Conservation (phyloP, 2,113 vertebrate genomes). For the Trinectes maculatus region DNA sequence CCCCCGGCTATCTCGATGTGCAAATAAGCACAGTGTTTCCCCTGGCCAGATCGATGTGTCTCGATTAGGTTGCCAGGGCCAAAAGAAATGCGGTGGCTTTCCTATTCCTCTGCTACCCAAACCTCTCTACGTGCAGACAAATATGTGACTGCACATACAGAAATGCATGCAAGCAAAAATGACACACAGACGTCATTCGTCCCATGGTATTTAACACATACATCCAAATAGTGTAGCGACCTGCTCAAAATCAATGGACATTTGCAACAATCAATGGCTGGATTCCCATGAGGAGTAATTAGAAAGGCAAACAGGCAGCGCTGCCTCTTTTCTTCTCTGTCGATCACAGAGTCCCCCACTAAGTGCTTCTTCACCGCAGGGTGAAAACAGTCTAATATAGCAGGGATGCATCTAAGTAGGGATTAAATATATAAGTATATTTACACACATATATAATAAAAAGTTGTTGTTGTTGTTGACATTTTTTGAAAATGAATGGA, state of each 20-base stretch:
- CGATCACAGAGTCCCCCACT: constrained; percentile 5
- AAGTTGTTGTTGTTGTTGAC: not conserved
- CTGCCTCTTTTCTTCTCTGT: constrained; percentile 28
- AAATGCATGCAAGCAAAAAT: constrained; percentile 3
- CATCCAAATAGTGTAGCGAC: constrained; percentile 60
- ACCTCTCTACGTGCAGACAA: constrained; percentile 17
- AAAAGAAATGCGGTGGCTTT: constrained; percentile 43
- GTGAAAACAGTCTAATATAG: constrained; percentile 39
- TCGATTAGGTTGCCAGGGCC: constrained; percentile 53
- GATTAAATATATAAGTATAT: not conserved
- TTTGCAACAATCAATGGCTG: constrained; percentile 74
- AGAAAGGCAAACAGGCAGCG: constrained; percentile 69
- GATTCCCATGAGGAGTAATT: constrained; percentile 77
- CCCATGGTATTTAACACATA: constrained; percentile 64
- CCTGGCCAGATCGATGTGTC: constrained; percentile 65
- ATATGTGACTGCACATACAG: constrained; percentile 19
- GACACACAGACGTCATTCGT: constrained; percentile 40
- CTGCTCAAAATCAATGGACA: constrained; percentile 71
- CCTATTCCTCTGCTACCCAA: constrained; percentile 39
- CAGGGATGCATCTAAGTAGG: not conserved
- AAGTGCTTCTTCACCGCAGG: constrained; percentile 14
- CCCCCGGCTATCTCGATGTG: constrained; percentile 66
- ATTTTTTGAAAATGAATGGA: not conserved
- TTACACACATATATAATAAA: not conserved
- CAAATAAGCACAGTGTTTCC: constrained; percentile 69